Conservation (phyloP, 2,113 vertebrate species). For the Carassius gibelio region DNA sequence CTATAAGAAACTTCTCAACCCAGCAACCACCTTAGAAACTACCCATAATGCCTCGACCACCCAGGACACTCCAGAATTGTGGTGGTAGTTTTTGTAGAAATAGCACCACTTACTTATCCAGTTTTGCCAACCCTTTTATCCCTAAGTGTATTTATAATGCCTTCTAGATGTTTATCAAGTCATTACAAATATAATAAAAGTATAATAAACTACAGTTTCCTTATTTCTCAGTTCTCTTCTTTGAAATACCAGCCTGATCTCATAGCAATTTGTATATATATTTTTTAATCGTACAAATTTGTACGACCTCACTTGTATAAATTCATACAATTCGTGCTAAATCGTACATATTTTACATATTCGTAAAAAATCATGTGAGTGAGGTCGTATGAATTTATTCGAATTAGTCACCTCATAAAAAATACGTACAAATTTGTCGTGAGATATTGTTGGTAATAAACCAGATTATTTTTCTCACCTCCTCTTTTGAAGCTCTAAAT, state of each 20-base stretch:
- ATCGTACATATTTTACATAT: too few species aligned
- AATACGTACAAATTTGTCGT: too few species aligned
- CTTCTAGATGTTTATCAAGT: not conserved
- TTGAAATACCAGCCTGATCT: not conserved
- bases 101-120: not conserved
- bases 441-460: not conserved
- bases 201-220: not conserved
- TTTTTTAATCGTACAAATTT: too few species aligned
- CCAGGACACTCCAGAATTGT: not conserved
- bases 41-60: not conserved
- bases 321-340: too few species aligned
- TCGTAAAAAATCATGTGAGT: too few species aligned
- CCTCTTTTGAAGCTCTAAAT: slow-evolving; percentile 24
- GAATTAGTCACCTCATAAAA: too few species aligned
- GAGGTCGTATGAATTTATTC: too few species aligned
- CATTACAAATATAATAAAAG: too few species aligned
- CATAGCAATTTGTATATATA: too few species aligned
- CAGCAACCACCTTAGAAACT: not conserved
- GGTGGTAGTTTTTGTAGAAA: not conserved
- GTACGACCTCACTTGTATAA: too few species aligned
- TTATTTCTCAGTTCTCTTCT: slow-evolving; percentile 21
- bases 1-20: too few species aligned
- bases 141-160: not conserved
- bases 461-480: slow-evolving; percentile 30
- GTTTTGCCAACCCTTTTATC: not conserved